A percentile compares a stretch with the other conserved stretches of the same genome.
phyloP scores from a whole-genome alignment of 1,140 invertebrate species.

The Rhagoletis zephyria region DNA sequence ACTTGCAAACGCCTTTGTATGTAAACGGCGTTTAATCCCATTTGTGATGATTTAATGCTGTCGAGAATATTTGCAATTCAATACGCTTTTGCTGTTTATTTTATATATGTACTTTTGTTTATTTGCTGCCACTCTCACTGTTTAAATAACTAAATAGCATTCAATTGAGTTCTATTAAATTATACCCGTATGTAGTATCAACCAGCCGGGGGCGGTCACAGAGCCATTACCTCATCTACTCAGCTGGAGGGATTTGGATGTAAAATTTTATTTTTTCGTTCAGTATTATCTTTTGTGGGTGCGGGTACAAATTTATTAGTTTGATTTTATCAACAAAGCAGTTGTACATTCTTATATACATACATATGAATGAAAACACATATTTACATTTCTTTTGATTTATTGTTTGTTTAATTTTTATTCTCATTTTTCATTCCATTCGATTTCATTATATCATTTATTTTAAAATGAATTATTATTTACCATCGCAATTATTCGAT shows the following conservation, averaged over 20 bases:
- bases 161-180: slow-evolving; percentile 37
- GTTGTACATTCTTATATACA: too few species aligned
- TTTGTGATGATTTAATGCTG: slow-evolving; percentile 31
- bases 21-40: background rate
- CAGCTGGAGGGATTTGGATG: background rate
- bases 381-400: background rate
- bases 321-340: background rate
- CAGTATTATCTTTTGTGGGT: background rate
- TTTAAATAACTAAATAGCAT: slow-evolving; percentile 3
- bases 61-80: background rate
- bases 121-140: background rate
- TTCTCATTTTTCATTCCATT: too few species aligned
- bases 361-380: too few species aligned
- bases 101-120: background rate
- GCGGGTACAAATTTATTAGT: background rate
- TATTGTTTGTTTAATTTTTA: background rate
- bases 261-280: background rate
- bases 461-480: too few species aligned
- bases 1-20: background rate
- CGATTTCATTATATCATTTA: too few species aligned
- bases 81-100: slow-evolving; percentile 5
- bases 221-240: background rate
- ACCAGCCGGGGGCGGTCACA: background rate
- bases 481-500: too few species aligned
- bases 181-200: background rate